phyloP scores from a whole-genome alignment of 2,888 invertebrate genomes.

The Tuberolachnus salignus region DNA sequence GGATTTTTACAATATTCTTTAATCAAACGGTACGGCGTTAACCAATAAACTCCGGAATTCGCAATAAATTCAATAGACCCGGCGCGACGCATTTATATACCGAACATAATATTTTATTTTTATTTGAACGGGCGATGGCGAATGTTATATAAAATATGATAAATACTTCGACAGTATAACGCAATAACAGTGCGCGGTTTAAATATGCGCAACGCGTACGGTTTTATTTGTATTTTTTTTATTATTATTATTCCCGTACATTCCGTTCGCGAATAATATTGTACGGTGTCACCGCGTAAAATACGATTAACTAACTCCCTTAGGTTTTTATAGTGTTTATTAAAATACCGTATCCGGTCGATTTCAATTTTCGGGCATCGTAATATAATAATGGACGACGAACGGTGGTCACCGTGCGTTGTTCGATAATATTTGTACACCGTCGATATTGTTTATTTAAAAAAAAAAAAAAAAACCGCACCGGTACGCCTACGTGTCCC shows the following conservation, averaged over 20 bases:
- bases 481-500: no score
- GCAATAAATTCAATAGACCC: no score
- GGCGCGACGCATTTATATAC: no score
- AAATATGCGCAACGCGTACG: not conserved
- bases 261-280: not conserved
- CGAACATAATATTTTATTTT: no score
- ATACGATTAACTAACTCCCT: not conserved
- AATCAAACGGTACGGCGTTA: no score
- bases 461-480: not conserved
- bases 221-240: not conserved
- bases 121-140: no score
- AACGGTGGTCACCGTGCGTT: not conserved
- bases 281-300: not conserved
- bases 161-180: not conserved
- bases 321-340: not conserved
- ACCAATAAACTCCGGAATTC: no score
- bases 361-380: conserved; percentile 17
- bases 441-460: no score
- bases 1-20: no score
- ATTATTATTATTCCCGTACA: not conserved
- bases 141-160: not conserved
- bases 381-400: not conserved
- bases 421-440: not conserved
- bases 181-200: not conserved
- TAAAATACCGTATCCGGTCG: not conserved